A percentile compares a stretch with the other conserved stretches of the same genome.
Conservation (phyloP, 2,797 vertebrate species). For the Siniperca undulata region DNA sequence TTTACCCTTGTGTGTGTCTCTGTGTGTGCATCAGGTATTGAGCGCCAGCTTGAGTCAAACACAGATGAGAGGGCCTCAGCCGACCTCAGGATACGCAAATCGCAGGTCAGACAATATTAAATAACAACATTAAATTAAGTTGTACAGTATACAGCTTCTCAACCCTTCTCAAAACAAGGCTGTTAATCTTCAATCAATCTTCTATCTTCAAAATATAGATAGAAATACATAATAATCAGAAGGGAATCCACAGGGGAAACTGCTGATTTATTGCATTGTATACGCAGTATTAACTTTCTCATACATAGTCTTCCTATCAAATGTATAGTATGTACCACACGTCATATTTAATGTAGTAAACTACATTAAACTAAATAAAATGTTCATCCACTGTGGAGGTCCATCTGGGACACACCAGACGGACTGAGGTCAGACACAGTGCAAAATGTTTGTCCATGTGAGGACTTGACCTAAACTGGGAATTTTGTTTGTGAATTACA, state of each 20-base stretch:
- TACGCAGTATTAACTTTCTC: background rate
- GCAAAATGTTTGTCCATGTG: background rate
- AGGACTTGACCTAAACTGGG: background rate
- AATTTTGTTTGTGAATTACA: background rate
- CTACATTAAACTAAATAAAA: too few species aligned
- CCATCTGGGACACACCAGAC: too few species aligned
- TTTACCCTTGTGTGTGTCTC: conserved; percentile 4
- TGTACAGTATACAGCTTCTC: background rate
- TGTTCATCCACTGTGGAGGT: too few species aligned
- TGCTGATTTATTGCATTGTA: too few species aligned
- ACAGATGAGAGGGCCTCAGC: conserved; percentile 89
- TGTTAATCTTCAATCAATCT: too few species aligned
- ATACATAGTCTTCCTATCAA: background rate
- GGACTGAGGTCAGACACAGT: background rate
- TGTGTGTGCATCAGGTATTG: conserved; percentile 86
- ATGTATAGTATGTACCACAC: too few species aligned
- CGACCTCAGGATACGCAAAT: conserved; percentile 94
- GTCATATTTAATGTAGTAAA: background rate
- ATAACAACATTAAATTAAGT: background rate
- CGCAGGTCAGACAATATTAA: conserved; percentile 86
- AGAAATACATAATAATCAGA: too few species aligned
- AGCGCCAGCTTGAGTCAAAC: conserved; percentile 91
- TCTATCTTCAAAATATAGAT: background rate
- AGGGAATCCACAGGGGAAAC: background rate
- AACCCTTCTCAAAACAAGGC: too few species aligned